phyloP scores from a whole-genome alignment of 1,140 invertebrate genomes.

The Lasaia peninsularis region DNA sequence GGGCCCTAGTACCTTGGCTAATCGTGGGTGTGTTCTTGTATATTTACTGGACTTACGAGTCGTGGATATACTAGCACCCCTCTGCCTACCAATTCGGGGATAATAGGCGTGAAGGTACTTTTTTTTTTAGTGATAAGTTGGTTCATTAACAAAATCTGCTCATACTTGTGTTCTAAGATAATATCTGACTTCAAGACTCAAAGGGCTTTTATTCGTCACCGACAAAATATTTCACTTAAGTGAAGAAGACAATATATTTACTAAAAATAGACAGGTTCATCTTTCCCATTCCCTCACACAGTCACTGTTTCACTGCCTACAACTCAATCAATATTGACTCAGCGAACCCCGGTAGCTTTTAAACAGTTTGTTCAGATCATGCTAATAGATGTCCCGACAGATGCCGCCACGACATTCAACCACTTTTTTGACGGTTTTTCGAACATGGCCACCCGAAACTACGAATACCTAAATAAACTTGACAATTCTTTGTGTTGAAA shows the following conservation, averaged over 20 bases:
- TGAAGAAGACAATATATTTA: background rate
- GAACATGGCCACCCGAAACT: background rate
- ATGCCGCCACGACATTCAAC: slow-evolving; percentile 11
- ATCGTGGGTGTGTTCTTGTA: too few species aligned
- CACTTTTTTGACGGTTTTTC: slow-evolving; percentile 10
- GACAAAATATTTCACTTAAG: background rate
- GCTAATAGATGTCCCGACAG: slow-evolving; percentile 55
- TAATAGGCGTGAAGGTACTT: too few species aligned
- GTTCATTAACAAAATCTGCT: too few species aligned
- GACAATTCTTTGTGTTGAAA: background rate
- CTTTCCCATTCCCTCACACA: background rate
- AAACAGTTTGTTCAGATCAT: slow-evolving; percentile 49
- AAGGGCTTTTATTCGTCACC: background rate
- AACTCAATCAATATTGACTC: slow-evolving; percentile 51
- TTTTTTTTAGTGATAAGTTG: too few species aligned
- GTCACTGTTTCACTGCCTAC: slow-evolving; percentile 24
- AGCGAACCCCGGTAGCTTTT: slow-evolving; percentile 68
- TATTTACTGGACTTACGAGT: too few species aligned
- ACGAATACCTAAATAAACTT: background rate
- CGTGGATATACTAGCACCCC: too few species aligned
- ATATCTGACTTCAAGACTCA: too few species aligned
- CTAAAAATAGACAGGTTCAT: background rate
- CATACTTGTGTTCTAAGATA: too few species aligned
- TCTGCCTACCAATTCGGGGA: too few species aligned
- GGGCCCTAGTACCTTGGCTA: too few species aligned